Base-by-base conservation (phyloP, 2,797 vertebrate species). In the Thunnus albacares region DNA sequence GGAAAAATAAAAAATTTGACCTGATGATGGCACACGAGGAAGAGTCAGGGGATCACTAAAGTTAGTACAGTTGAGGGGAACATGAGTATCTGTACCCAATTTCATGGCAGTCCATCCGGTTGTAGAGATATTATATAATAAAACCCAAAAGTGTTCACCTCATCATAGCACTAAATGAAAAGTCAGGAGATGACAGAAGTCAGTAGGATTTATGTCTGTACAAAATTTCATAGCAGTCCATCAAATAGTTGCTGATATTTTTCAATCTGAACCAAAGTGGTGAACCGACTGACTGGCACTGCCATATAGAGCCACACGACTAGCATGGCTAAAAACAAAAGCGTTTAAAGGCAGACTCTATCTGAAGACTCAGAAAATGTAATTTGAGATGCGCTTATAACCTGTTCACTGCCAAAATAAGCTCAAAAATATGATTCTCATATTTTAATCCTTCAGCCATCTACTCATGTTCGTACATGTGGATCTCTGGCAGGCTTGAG, bases 401-500 rank as follows among this genome's bases (percentile, higher is more conserved):
- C 35, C 4, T 51, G 6, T 51, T 51, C 20, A 30, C 67, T 64
- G 71, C 51, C 15, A 66, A 6, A 22, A 69, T 22, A 47, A 33
- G 12, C 18, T 61, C 49, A 71, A 57, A 71, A n/a, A 41, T 57
- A 12, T 5, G 8, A 22, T 71, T 64, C 49, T 49, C 22, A 49
- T 18, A 53, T 71, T 80, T 63, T 24, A 60, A 63, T 72, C 68
- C 51, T 35, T 53, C 6, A 28, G 41, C 18, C 43, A 76, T 73
- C 13, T 35, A 6, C 56, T 65, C 28, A 3, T 60, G 53, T 30
- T 74, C 66, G 64, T 69, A 65, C 52, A 63, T 57, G 77, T 82
- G 65, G 26, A 75, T 69, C 45, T 53, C 60, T 57, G 79, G 41
- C 61, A 70, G 80, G 71, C 62, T 71, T 33, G 35, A 70, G 81